phyloP scores from a whole-genome alignment of 2,113 vertebrate genomes.

The Gavialis gangeticus region DNA sequence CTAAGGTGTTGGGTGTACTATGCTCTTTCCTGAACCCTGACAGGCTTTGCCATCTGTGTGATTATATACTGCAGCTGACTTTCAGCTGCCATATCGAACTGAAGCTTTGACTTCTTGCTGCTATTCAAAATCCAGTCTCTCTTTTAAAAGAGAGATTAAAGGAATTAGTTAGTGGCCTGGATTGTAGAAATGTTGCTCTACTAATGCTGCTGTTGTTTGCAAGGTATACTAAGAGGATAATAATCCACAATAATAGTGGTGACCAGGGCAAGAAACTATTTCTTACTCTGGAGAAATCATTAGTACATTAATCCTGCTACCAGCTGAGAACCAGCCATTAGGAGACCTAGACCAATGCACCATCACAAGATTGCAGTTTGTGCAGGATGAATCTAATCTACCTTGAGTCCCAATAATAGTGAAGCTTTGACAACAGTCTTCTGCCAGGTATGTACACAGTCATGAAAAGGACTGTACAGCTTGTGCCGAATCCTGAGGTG shows the following conservation, averaged over 20 bases:
- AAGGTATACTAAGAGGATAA: background rate
- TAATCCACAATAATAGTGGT: background rate
- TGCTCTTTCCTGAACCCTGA: background rate
- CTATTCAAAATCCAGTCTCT: background rate
- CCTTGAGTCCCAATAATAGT: too few species aligned
- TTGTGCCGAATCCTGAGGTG: too few species aligned
- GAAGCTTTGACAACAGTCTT: too few species aligned
- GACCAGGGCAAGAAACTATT: background rate
- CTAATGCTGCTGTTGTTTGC: background rate
- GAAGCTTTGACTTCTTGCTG: background rate
- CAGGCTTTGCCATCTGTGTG: background rate
- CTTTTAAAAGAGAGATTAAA: background rate
- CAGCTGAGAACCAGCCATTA: too few species aligned
- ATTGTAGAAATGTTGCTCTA: background rate
- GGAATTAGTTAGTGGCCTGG: background rate
- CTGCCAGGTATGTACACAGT: too few species aligned
- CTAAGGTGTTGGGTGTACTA: fast-evolving
- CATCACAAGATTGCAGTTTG: background rate
- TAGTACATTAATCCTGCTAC: background rate
- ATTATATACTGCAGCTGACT: fast-evolving
- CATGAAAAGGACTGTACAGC: too few species aligned
- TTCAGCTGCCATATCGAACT: background rate
- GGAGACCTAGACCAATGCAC: background rate
- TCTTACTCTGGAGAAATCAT: background rate
- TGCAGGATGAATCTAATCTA: too few species aligned